These are phyloP conservation scores for Macaria notata DNA, from an alignment of 2,888 invertebrate genomes.

Conservation along the genomic window DNA sequence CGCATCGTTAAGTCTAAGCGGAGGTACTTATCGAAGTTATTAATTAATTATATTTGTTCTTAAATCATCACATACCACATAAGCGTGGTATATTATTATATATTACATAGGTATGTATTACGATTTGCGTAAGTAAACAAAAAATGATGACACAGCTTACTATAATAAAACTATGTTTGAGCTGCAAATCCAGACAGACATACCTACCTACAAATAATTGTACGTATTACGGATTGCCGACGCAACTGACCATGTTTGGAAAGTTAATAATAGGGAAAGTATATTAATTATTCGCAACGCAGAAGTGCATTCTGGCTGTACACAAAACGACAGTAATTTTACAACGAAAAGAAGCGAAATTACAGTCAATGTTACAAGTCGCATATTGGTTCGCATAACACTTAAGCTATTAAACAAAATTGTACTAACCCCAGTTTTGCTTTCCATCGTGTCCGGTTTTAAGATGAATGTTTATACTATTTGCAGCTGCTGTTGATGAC, in stretches of 20 bases:
- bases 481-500: constrained; percentile 29
- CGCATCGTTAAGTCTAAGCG: too few relatives aligned
- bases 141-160: too few relatives aligned
- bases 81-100: too few relatives aligned
- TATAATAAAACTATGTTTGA: too few relatives aligned
- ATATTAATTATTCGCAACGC: background rate
- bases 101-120: too few relatives aligned
- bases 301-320: background rate
- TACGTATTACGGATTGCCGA: too few relatives aligned
- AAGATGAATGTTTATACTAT: constrained; percentile 19
- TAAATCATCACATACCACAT: too few relatives aligned
- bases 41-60: too few relatives aligned
- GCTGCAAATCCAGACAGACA: too few relatives aligned
- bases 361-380: constrained; percentile 30
- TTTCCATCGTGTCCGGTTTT: constrained; percentile 43
- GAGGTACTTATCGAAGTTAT: too few relatives aligned
- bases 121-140: too few relatives aligned
- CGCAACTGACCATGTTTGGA: background rate
- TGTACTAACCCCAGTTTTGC: constrained; percentile 53
- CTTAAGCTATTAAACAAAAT: constrained; percentile 21
- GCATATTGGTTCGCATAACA: constrained; percentile 27
- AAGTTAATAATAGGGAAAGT: background rate
- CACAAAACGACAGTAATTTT: constrained; percentile 2
- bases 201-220: background rate
- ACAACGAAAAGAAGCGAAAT: constrained; percentile 1